Evolutionary conservation across 2,888 invertebrate genomes (phyloP).

Genomic region (Schizaphis graminum): DNA sequence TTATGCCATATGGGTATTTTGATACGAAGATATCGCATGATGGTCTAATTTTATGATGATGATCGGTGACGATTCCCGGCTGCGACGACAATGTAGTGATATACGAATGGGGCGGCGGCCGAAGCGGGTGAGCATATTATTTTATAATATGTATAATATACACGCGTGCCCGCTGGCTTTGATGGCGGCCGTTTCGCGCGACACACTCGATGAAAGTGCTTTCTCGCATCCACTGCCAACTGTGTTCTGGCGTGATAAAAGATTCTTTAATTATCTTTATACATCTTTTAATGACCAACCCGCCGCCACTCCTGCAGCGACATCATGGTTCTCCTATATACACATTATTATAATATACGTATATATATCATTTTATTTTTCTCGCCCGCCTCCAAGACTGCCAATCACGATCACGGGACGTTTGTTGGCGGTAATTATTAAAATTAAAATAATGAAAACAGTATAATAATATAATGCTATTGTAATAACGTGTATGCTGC

Average conservation of each 20-base stretch:
- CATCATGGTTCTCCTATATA: neutral
- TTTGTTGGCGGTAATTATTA: constrained; percentile 50
- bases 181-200: constrained; percentile 56
- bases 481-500: neutral
- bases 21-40: neutral
- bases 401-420: constrained; percentile 52
- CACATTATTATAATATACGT: neutral
- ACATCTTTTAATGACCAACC: constrained; percentile 60
- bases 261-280: constrained; percentile 64
- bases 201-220: constrained; percentile 63
- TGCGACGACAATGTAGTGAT: neutral
- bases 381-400: constrained; percentile 7
- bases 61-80: neutral
- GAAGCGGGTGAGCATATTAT: neutral
- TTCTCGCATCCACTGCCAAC: constrained; percentile 60
- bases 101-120: neutral
- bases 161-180: constrained; percentile 36
- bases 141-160: constrained; percentile 21
- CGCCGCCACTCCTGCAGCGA: neutral
- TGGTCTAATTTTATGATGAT: neutral
- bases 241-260: constrained; percentile 63
- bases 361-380: constrained; percentile 1
- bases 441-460: neutral
- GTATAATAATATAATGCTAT: neutral
- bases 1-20: neutral